Percentiles rank a stretch among this genome's conserved stretches.
These are phyloP conservation scores for Gila orcuttii DNA, from an alignment of 2,113 vertebrate genomes.

Conservation along the genomic window DNA sequence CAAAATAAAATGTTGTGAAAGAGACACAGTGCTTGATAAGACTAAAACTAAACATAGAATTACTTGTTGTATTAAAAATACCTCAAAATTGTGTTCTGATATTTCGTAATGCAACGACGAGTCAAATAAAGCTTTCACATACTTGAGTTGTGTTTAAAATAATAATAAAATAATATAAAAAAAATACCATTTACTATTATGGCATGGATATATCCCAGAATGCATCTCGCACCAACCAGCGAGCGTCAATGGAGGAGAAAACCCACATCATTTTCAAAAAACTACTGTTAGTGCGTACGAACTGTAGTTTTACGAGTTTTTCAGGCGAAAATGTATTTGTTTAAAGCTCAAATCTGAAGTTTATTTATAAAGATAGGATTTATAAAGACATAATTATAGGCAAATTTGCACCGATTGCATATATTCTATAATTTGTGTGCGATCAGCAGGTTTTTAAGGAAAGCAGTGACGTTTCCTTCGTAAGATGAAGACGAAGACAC, in stretches of 20 bases:
- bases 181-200: not conserved
- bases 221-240: too few relatives aligned
- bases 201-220: too few relatives aligned
- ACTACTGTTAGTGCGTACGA: too few relatives aligned
- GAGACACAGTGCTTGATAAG: not conserved
- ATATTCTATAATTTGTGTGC: not conserved
- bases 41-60: not conserved
- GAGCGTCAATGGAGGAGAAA: too few relatives aligned
- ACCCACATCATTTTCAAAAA: too few relatives aligned
- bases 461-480: not conserved
- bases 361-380: too few relatives aligned
- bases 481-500: not conserved
- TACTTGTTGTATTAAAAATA: not conserved
- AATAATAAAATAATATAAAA: not conserved
- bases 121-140: not conserved
- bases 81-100: too few relatives aligned
- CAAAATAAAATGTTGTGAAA: not conserved
- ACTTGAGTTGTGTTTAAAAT: not conserved
- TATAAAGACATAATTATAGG: too few relatives aligned
- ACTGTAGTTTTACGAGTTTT: too few relatives aligned
- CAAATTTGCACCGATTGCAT: not conserved
- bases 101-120: not conserved
- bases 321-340: too few relatives aligned
- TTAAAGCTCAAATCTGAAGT: too few relatives aligned
- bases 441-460: not conserved